Evolutionary conservation across 2,113 vertebrate genomes (phyloP).

Genomic region (Tetrax tetrax): DNA sequence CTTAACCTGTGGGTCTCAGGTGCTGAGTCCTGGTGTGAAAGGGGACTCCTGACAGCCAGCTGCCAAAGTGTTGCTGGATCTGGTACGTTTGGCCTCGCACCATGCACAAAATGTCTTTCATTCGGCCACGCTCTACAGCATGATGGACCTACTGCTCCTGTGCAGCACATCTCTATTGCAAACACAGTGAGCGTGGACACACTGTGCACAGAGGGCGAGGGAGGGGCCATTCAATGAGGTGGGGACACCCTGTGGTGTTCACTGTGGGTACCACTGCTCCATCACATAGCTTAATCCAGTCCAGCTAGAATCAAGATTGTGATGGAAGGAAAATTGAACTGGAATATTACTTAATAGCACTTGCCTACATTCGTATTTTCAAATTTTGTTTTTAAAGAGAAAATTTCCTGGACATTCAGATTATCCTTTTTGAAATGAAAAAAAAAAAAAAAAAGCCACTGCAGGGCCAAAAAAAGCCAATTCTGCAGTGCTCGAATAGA

Average conservation of each 20-base stretch:
- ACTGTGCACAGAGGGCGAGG: background rate
- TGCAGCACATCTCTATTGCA: too few relatives aligned
- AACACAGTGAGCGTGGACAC: fast-evolving
- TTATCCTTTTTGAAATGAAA: background rate
- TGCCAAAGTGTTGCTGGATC: background rate
- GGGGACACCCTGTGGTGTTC: too few relatives aligned
- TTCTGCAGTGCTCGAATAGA: background rate
- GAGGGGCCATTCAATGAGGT: background rate
- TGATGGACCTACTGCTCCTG: background rate
- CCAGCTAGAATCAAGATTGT: too few relatives aligned
- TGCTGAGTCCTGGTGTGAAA: background rate
- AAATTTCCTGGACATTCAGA: background rate
- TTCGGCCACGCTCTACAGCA: fast-evolving
- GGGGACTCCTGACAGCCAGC: background rate
- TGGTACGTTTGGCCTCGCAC: background rate
- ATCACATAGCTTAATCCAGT: background rate
- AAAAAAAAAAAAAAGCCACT: background rate
- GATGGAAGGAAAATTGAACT: background rate
- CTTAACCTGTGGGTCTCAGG: background rate
- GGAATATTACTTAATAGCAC: background rate
- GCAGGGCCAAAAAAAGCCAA: background rate
- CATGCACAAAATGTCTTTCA: background rate
- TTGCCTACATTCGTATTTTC: background rate
- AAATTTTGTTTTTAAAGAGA: background rate
- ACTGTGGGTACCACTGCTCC: background rate